Base-by-base conservation (phyloP, 2,888 invertebrate species). In the Plusia festucae region DNA sequence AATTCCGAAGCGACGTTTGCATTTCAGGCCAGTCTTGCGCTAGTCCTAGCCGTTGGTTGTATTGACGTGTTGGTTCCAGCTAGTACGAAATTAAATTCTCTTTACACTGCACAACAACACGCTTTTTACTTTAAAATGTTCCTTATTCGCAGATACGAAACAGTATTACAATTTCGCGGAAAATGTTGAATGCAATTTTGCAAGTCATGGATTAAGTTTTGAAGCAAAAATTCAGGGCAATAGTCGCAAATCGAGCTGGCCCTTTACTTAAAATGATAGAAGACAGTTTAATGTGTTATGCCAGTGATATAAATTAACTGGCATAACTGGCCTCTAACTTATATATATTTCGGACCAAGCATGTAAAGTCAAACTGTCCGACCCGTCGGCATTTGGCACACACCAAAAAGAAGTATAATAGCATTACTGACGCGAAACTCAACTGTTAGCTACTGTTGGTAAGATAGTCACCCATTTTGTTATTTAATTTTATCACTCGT, bases 1-100 rank as follows among this genome's bases (percentile, higher is more conserved):
- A 85, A 88, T 89, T 90, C 84, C 81, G 70, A 72, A 40, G 63
- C 80, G 78, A 81, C 85, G 84, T 86, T 85, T 85, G 82, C 83
- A 80, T 84, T 85, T 73, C 69, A 74, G 76, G 73, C 75, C 81
- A 79, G 81, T 79, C 81, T 83, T 79, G 78, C 70, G 57, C 73
- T 73, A 70, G 66, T 53, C 53, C 67, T 68, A 57, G 60, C 76
- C 65, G 78, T 79, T 76, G 74, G 78, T 79, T 76, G 74, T 81
- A 81, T 81, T 76, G 81, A 78, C 74, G 70, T 73, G 63, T 72
- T 53, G 65, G 56, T 54, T 64, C 65, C 54, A 54, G 65, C 69
- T 73, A 24, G 61, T 24, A 61, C 57, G 57, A 71, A 73, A 76
- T 79, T 70, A 66, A 79, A 70, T 80, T 81, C 69, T 68, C 57